phyloP scores from a whole-genome alignment of 2,113 vertebrate species.

The Antidorcas marsupialis region DNA sequence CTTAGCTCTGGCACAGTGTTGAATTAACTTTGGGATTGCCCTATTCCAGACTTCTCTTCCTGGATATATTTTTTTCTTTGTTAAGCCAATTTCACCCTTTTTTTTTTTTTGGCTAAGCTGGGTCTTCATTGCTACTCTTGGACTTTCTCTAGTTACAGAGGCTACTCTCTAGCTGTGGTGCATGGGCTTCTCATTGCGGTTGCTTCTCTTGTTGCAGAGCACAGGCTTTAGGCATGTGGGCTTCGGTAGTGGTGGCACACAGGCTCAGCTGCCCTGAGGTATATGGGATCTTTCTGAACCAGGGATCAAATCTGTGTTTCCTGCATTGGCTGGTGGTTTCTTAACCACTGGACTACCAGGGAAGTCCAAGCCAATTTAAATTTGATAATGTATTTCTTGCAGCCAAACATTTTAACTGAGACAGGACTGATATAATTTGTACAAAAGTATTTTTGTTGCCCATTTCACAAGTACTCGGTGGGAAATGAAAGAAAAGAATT shows the following conservation, averaged over 20 bases:
- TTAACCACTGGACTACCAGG: not conserved
- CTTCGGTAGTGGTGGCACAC: not conserved
- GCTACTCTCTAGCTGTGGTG: not conserved
- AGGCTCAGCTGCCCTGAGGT: not conserved
- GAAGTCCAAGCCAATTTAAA: not conserved
- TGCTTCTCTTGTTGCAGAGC: not conserved
- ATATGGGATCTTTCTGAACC: not conserved
- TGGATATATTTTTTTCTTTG: not conserved
- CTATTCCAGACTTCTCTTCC: not conserved
- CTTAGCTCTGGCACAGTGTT: not conserved
- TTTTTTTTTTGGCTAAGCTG: not conserved
- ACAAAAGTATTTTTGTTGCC: not conserved
- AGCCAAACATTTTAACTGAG: not conserved
- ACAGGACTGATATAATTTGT: not conserved
- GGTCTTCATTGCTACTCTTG: not conserved
- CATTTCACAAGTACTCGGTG: not conserved
- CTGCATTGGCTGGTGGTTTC: not conserved
- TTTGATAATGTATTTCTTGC: not conserved
- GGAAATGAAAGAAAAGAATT: not conserved
- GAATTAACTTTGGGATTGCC: not conserved
- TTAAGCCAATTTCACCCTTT: not conserved
- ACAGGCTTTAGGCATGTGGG: not conserved
- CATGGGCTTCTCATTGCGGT: fast-evolving
- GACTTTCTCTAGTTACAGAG: not conserved
- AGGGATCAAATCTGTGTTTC: not conserved